Percentiles rank a stretch among this genome's conserved stretches.
These are phyloP conservation scores for Ridgeia piscesae DNA, from an alignment of 1,140 invertebrate genomes.

Conservation along the genomic window DNA sequence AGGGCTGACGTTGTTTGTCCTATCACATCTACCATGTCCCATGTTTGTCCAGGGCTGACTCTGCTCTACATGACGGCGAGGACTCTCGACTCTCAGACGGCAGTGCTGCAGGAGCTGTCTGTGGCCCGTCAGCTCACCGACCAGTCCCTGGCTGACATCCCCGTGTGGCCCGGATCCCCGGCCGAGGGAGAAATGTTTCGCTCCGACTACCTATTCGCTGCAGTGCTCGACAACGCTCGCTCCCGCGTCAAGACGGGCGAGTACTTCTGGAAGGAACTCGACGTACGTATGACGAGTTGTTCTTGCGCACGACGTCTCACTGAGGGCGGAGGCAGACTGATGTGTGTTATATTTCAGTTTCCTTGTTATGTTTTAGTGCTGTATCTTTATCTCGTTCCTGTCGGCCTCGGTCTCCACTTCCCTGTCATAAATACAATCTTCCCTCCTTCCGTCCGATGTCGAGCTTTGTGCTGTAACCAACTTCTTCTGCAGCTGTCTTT, in stretches of 20 bases:
- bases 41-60: constrained; percentile 19
- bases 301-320: no score
- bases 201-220: constrained; percentile 26
- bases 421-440: no score
- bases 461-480: no score
- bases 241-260: constrained; percentile 24
- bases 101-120: constrained; percentile 2
- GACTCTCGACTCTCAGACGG: constrained; percentile 24
- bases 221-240: constrained; percentile 25
- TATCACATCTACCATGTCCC: neutral
- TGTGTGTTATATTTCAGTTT: no score
- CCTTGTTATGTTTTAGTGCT: no score
- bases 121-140: constrained; percentile 20
- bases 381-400: no score
- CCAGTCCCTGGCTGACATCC: constrained; percentile 1
- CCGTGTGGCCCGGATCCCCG: constrained; percentile 24
- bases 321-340: no score
- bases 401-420: no score
- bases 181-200: constrained; percentile 16
- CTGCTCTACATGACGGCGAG: constrained; percentile 23
- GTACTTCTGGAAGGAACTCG: constrained; percentile 31
- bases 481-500: no score
- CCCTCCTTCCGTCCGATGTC: no score
- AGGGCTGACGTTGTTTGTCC: neutral
- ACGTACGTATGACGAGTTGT: neutral